Evolutionary conservation across 2,888 invertebrate genomes (phyloP), one percentile per base, ranked within the genome.

Genomic region (Cepaea hortensis): DNA sequence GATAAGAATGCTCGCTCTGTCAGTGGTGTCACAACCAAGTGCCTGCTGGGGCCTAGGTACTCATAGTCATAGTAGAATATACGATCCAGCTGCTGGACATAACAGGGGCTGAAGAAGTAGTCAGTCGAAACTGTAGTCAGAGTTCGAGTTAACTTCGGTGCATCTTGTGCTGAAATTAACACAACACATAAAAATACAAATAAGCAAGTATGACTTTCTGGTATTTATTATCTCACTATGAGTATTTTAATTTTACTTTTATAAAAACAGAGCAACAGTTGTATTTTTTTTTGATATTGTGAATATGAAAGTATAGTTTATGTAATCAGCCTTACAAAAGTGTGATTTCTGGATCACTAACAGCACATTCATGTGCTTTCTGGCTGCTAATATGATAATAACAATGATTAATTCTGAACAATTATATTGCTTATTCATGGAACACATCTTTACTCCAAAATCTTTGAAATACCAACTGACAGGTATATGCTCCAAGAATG

Each of bases 1-100:
- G 92, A 92, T 84, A 94, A 90, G 85, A 92, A 92, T 65, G 93
- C 93, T 70, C 94, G 89, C 84, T 94, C 93, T 11, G 94, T 94
- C 20, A 94, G 91, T 0, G 93, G 94, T 7, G 94, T 94, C 50
- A 93, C 84, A 4, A 93, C 92, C 6, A 94, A 90, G 73, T 92
- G 89, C 18, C 87, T 82, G 23, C 88, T 84, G 7, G 94, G 93
- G 0, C 94, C 93, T 61, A 93, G 88, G 88, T 94, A 94, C 88
- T 94, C 94, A 73, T 93, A 92, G 88, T 94, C 93, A 88, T 94
- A 94, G 73, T 87, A 89, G 88, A 93, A 93, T 11, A 89, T 90
- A 85, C 91, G 90, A 50, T 92, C 91, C 83, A 94, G 91, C 89
- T 94, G 94, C 77, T 93, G 92, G n/a, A 93, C 88, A 61, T 90